A percentile compares a stretch with the other conserved stretches of the same genome.
phyloP scores from a whole-genome alignment of 2,113 vertebrate species.

The Nothoprocta pentlandii region DNA sequence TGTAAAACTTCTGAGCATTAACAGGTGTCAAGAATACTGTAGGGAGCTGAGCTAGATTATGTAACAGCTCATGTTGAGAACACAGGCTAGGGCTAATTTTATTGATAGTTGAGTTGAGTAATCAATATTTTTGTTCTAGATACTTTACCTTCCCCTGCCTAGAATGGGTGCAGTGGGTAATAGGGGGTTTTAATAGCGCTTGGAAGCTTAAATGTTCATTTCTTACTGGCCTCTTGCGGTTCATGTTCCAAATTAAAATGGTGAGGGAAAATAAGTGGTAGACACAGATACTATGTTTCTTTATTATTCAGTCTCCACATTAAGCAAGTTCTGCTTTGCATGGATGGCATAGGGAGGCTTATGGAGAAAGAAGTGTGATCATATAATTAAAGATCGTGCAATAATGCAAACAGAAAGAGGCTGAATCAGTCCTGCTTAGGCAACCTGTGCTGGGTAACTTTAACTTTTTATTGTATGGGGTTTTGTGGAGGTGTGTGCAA shows the following conservation, averaged over 20 bases:
- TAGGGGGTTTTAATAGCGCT: not conserved
- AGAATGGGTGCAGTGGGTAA: not conserved
- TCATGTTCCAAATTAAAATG: not conserved
- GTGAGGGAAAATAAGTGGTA: not conserved
- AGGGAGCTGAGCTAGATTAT: not conserved
- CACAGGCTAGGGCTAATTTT: rapidly evolving
- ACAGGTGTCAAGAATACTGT: rapidly evolving
- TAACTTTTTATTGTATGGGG: not conserved
- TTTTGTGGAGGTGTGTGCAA: not conserved
- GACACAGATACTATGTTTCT: not conserved
- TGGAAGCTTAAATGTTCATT: not conserved
- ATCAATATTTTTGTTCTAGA: rapidly evolving
- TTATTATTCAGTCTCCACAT: not conserved
- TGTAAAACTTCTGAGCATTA: not conserved
- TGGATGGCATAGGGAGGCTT: not conserved
- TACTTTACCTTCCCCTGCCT: rapidly evolving
- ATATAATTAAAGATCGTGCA: rapidly evolving
- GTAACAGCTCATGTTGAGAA: not conserved
- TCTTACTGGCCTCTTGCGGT: not conserved
- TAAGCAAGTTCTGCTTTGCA: not conserved
- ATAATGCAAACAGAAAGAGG: not conserved
- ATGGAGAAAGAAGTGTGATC: not conserved
- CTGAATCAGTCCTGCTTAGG: not conserved
- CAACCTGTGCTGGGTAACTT: not conserved
- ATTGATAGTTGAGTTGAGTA: not conserved